phyloP scores from a whole-genome alignment of 2,888 invertebrate genomes.

The Nematopogon swammerdamellus region DNA sequence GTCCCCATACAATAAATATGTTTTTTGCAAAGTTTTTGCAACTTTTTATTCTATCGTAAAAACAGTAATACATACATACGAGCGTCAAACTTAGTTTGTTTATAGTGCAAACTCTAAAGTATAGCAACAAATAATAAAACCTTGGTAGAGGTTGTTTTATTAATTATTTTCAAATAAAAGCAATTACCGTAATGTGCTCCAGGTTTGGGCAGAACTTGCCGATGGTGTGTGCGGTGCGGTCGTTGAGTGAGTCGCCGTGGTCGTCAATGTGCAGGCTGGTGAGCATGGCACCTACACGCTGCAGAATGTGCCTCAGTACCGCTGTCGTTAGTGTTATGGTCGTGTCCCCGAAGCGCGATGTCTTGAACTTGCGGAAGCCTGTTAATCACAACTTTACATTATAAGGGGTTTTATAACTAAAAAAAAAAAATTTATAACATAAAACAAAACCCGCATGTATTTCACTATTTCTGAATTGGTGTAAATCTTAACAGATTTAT shows the following conservation, averaged over 20 bases:
- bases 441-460: conserved; percentile 6
- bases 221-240: conserved; percentile 51
- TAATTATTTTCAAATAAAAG: background rate
- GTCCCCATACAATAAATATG: no score
- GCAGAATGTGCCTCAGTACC: conserved; percentile 46
- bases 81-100: background rate
- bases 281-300: conserved; percentile 43
- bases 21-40: conserved; percentile 1
- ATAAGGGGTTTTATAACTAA: background rate
- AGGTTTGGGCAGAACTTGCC: conserved; percentile 57
- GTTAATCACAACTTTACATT: no score
- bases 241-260: conserved; percentile 41
- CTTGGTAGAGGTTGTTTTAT: background rate
- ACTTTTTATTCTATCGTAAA: background rate
- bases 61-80: no score
- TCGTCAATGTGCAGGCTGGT: conserved; percentile 48
- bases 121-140: no score
- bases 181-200: conserved; percentile 47
- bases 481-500: no score
- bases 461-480: conserved; percentile 4
- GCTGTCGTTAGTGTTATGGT: conserved; percentile 36
- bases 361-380: conserved; percentile 39
- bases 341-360: conserved; percentile 37
- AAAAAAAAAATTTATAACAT: no score
- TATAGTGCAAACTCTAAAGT: no score